Evolutionary conservation across 2,797 vertebrate genomes (phyloP), one percentile per base, ranked within the genome.

Genomic region (Pelodytes ibericus): DNA sequence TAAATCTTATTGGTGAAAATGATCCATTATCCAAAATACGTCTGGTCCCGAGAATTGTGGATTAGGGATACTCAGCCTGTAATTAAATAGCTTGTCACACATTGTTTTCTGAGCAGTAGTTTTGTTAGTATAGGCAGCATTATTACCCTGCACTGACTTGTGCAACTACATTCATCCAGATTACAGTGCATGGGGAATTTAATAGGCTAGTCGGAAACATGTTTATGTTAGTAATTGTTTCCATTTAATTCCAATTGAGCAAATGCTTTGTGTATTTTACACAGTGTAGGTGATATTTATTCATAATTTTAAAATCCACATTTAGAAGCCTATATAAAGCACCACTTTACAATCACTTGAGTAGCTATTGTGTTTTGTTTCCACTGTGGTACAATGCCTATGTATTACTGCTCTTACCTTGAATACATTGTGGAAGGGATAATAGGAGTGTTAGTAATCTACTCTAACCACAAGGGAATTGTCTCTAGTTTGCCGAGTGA

Each of bases 361-460:
- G 51, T 25, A 56, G 5, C 5, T 6, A 22, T 4, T 26, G 56
- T 15, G 16, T 58, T 13, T 3, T 15, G 16, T 58, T 27, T 58
- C 15, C 25, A 29, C 25, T 27, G 56, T 18, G 16, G 56, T 58
- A 27, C 13, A 2, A 27, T 4, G 15, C 2, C 18, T 20, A 53
- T 58, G 9, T 26, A 27, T 26, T 15, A 41, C 16, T 30, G 57
- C 58, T 24, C 29, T 57, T 41, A 44, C 4, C 13, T 16, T 47
- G 31, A 5, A 60, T 33, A n/a, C 51, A 51, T 41, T 51, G 31
- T 18, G 15, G 13, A 25, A 60, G 41, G 36, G 36, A 67, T 51
- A 61, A 67, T 59, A 26, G 64, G 64, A 75, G 53, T 56, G 68
- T 8, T 74, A 49, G 51, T 26, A 49, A n/a, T 53, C 31, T 61